Conservation (phyloP, 2,888 invertebrate genomes). For the Diogma glabrata region DNA sequence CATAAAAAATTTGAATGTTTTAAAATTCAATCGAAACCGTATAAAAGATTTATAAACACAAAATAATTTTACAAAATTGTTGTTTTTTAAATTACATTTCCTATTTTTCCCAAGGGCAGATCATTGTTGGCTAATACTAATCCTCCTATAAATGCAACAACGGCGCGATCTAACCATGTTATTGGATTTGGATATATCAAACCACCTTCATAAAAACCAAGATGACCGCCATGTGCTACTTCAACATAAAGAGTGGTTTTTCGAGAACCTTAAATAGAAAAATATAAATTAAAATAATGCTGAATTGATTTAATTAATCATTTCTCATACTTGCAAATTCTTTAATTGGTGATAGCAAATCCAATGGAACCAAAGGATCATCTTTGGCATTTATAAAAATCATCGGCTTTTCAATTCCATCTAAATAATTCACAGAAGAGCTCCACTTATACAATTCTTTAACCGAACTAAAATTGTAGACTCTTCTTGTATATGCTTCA, state of each 20-base stretch:
- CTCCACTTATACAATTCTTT: slow-evolving; percentile 75
- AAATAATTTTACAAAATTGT: no score
- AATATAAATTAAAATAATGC: slow-evolving; percentile 7
- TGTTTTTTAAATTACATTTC: no score
- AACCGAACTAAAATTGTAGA: slow-evolving; percentile 66
- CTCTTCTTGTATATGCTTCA: slow-evolving; percentile 72
- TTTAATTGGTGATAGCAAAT: slow-evolving; percentile 58
- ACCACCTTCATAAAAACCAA: slow-evolving; percentile 91
- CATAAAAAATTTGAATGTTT: no score
- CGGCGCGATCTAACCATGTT: slow-evolving; percentile 83
- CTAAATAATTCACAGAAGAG: slow-evolving; percentile 68
- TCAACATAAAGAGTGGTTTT: slow-evolving; percentile 63
- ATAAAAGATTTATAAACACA: no score
- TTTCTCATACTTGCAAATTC: slow-evolving; percentile 58
- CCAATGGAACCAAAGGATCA: slow-evolving; percentile 82
- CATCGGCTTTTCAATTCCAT: slow-evolving; percentile 73
- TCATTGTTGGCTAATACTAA: slow-evolving; percentile 47
- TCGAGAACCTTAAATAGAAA: slow-evolving; percentile 43
- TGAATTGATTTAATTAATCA: slow-evolving; percentile 7
- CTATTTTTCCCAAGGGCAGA: slow-evolving; percentile 9
- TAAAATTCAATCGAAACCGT: no score
- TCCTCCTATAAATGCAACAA: slow-evolving; percentile 71
- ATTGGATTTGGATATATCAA: slow-evolving; percentile 76
- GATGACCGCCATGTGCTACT: slow-evolving; percentile 83
- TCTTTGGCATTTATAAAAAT: slow-evolving; percentile 84